These are phyloP conservation scores for Ennomos quercinarius DNA, from an alignment of 2,888 invertebrate species.

Conservation along the genomic window DNA sequence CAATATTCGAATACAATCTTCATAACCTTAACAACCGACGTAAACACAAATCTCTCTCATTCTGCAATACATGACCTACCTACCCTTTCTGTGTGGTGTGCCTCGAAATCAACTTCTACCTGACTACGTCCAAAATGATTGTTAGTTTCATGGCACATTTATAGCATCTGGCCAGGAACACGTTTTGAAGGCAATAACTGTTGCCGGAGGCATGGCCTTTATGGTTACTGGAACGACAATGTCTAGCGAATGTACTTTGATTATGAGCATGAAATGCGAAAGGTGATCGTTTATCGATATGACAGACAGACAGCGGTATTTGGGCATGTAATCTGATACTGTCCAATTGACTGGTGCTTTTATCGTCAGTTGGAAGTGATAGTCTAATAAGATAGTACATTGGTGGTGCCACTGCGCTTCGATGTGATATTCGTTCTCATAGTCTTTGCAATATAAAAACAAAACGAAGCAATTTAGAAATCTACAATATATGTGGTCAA, in stretches of 20 bases:
- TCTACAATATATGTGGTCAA: too few relatives aligned
- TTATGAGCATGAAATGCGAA: constrained; percentile 31
- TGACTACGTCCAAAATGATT: constrained; percentile 2
- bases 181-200: constrained; percentile 29
- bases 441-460: too few relatives aligned
- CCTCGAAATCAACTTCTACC: constrained; percentile 1
- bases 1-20: too few relatives aligned
- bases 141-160: constrained; percentile 21
- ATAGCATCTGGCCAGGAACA: constrained; percentile 41
- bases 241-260: constrained; percentile 29
- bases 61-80: too few relatives aligned
- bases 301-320: constrained; percentile 25
- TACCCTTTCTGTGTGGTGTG: too few relatives aligned
- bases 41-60: too few relatives aligned
- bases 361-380: constrained; percentile 17
- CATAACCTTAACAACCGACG: too few relatives aligned
- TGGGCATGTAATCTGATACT: constrained; percentile 27
- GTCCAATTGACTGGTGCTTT: constrained; percentile 30
- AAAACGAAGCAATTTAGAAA: too few relatives aligned
- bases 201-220: constrained; percentile 21
- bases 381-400: constrained; percentile 14
- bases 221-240: constrained; percentile 21
- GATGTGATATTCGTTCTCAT: too few relatives aligned
- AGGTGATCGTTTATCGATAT: constrained; percentile 31
- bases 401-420: constrained; percentile 8